Base-by-base conservation (phyloP, 2,888 invertebrate genomes). In the Eristalinus aeneus region DNA sequence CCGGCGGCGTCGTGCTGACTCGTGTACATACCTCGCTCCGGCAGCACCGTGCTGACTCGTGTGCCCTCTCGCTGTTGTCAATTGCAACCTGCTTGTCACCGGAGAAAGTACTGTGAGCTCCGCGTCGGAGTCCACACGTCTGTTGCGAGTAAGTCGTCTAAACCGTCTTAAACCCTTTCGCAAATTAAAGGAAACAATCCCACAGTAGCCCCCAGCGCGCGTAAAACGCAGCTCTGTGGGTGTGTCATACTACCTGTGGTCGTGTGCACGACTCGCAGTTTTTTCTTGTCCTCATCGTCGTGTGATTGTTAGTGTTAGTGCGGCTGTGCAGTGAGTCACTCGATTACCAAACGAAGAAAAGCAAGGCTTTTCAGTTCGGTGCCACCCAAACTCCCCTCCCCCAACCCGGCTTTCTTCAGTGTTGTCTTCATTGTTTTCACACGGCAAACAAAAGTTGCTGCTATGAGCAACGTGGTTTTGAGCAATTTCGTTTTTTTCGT, bases 391-490 rank as follows among this genome's bases (percentile, higher is more conserved):
- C n/a, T 23, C 22, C 46, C 46, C 53, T 12, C 20, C 73, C 36
- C 60, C 23, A 27, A 16, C n/a, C n/a, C n/a, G 16, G 56, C 20
- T 11, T 23, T 12, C 12, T 12, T 56, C n/a, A 2, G n/a, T 11
- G 12, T 12, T 12, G 71, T 86, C 16, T 82, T 78, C 69, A 82
- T 86, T 82, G 86, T 82, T 69, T 81, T 73, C 72, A 32, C 34
- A 32, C 71, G 60, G 78, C 82, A 86, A 78, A 74, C 77, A 76
- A 73, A 82, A 86, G 69, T 82, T 86, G 86, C 86, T 86, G 77
- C 82, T 71, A 78, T 34, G 86, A 77, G 86, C 86, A 86, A 86
- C 86, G 77, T 82, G 82, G 77, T 82, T 82, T 73, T 63, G 61
- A 71, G 39, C 65, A 54, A 6, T 16, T 46, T 46, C 8, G 16